Conservation (phyloP, 1,140 invertebrate species). For the Panulirus ornatus region DNA sequence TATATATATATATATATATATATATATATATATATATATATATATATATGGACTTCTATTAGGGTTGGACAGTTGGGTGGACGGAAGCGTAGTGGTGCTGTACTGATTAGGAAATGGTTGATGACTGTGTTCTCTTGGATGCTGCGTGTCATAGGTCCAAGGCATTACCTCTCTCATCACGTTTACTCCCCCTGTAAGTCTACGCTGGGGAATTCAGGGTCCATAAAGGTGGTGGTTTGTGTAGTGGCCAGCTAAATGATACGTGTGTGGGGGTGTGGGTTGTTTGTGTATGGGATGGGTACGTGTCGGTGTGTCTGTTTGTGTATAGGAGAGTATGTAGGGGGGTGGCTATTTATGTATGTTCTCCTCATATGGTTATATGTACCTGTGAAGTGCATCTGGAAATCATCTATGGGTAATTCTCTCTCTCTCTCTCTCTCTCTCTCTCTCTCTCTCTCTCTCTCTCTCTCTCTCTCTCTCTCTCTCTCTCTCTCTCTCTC, state of each 20-base stretch:
- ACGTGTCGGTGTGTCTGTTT: not conserved
- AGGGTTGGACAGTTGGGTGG: not conserved
- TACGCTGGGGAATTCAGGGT: too few relatives aligned
- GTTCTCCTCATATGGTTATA: not conserved
- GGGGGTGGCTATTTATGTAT: not conserved
- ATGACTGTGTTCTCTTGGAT: too few relatives aligned
- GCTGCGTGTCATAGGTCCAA: too few relatives aligned
- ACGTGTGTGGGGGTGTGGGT: too few relatives aligned
- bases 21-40: not conserved
- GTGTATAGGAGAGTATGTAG: not conserved
- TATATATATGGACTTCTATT: too few relatives aligned
- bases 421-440: conserved; percentile 1
- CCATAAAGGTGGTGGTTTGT: too few relatives aligned
- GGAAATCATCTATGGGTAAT: not conserved
- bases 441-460: not conserved
- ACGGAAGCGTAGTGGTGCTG: not conserved
- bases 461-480: not conserved
- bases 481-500: not conserved
- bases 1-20: not conserved
- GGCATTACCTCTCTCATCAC: too few relatives aligned
- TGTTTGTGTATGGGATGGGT: not conserved
- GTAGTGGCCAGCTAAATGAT: too few relatives aligned
- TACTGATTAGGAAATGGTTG: too few relatives aligned
- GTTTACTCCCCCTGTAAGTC: too few relatives aligned
- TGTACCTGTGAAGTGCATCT: not conserved